phyloP scores from a whole-genome alignment of 2,888 invertebrate species.

The Alviniconcha strummeri region DNA sequence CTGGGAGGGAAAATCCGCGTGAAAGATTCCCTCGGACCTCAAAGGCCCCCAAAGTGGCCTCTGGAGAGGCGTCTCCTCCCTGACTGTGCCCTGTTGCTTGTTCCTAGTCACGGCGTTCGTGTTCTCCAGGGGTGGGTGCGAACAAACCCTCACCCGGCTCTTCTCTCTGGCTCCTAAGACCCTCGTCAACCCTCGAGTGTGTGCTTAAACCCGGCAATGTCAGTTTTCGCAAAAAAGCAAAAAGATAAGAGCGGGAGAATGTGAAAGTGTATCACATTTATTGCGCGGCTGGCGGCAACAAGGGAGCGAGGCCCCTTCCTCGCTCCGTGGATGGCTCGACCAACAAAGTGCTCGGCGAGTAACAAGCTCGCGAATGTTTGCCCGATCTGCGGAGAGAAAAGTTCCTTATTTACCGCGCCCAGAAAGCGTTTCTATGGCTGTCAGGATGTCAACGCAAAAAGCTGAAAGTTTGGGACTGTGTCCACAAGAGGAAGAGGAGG shows the following conservation, averaged over 20 bases:
- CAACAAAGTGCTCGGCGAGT: slow-evolving; percentile 5
- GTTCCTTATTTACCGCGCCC: slow-evolving; percentile 19
- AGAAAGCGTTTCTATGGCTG: slow-evolving; percentile 31
- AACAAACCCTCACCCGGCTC: not conserved
- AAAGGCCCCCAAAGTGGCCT: no score
- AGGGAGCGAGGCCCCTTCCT: not conserved
- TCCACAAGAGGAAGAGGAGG: not conserved
- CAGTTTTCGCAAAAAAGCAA: slow-evolving; percentile 27
- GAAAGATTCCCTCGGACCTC: not conserved
- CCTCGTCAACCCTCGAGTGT: slow-evolving; percentile 27
- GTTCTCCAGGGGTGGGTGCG: not conserved
- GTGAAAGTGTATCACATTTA: slow-evolving; percentile 20
- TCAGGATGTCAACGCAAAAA: slow-evolving; percentile 33
- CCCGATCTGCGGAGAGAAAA: slow-evolving; percentile 17
- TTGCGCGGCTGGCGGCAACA: not conserved
- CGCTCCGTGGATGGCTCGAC: slow-evolving; percentile 11
- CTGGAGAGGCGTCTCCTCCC: no score
- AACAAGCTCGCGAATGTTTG: slow-evolving; percentile 1
- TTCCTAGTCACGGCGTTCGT: no score
- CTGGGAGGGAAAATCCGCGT: not conserved
- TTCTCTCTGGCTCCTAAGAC: not conserved
- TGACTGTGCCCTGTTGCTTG: no score
- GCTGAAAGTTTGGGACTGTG: slow-evolving; percentile 31
- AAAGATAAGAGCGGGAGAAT: slow-evolving; percentile 1
- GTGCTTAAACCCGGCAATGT: slow-evolving; percentile 29